A percentile compares a stretch with the other conserved stretches of the same genome.
Evolutionary conservation across 2,888 invertebrate genomes (phyloP).

Genomic region (Clitarchus hookeri): DNA sequence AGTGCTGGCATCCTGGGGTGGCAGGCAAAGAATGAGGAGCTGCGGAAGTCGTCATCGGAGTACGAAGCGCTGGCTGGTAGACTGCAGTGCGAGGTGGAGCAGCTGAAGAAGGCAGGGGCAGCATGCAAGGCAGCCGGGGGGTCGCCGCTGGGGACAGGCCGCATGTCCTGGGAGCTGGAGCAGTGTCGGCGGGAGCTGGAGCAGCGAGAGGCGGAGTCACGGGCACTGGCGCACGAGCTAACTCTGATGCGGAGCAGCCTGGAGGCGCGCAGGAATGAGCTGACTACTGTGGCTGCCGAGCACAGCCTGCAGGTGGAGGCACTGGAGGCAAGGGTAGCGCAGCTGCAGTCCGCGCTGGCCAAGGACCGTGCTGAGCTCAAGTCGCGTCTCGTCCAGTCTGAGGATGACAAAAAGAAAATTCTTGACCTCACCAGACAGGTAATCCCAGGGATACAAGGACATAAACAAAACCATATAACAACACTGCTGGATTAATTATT

Average conservation of each 20-base stretch:
- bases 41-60: too few species aligned
- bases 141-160: too few species aligned
- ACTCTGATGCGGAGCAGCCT: slow-evolving; percentile 3
- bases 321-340: slow-evolving; percentile 40
- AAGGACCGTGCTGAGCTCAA: slow-evolving; percentile 59
- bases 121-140: too few species aligned
- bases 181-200: too few species aligned
- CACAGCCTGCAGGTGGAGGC: slow-evolving; percentile 38
- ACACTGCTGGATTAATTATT: neutral
- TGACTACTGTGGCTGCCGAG: slow-evolving; percentile 32
- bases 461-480: neutral
- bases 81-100: too few species aligned
- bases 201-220: too few species aligned
- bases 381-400: neutral
- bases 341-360: slow-evolving; percentile 44
- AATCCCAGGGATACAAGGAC: neutral
- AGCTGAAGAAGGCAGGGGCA: too few species aligned
- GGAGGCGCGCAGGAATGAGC: slow-evolving; percentile 34
- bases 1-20: too few species aligned
- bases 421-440: slow-evolving; percentile 74
- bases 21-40: too few species aligned
- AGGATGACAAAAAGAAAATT: slow-evolving; percentile 65
- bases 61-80: too few species aligned
- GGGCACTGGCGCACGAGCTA: too few species aligned
- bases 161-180: too few species aligned